Percentiles rank a stretch among this genome's conserved stretches.
Conservation (phyloP, 1,140 invertebrate genomes). For the Temnothorax curvispinosus region DNA sequence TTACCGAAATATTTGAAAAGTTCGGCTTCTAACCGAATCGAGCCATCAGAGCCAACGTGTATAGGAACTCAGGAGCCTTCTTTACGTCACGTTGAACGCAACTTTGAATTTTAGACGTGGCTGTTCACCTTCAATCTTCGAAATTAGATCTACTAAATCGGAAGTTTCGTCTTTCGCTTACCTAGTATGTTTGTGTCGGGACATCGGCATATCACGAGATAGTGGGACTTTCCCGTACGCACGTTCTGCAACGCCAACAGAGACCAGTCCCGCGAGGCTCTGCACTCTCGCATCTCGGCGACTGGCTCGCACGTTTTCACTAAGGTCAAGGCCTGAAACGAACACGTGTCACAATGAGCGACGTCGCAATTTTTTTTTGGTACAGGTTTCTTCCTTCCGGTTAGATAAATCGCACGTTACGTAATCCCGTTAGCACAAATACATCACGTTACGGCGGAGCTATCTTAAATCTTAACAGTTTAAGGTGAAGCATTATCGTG, state of each 20-base stretch:
- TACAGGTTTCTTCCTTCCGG: constrained; percentile 12
- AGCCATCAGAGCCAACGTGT: background rate
- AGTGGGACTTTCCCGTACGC: constrained; percentile 96
- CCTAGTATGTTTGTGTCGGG: constrained; percentile 93
- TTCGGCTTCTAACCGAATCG: background rate
- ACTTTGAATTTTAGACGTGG: background rate
- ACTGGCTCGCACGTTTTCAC: constrained; percentile 97
- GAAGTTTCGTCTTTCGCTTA: constrained; percentile 83
- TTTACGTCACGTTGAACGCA: background rate
- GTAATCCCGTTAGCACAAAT: constrained; percentile 7
- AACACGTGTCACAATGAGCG: background rate
- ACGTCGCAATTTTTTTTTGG: background rate
- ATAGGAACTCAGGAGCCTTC: background rate
- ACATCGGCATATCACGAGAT: constrained; percentile 96
- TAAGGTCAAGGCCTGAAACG: constrained; percentile 91
- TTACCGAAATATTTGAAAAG: background rate
- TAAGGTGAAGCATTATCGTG: constrained; percentile 10
- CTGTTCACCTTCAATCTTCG: background rate
- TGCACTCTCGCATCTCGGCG: constrained; percentile 94
- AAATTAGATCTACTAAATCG: background rate
- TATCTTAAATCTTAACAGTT: constrained; percentile 11
- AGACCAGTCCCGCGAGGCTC: constrained; percentile 95
- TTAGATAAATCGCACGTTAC: background rate
- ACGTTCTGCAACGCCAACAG: constrained; percentile 96
- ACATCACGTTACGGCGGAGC: background rate